Evolutionary conservation across 1,140 invertebrate genomes (phyloP).

Genomic region (Proctacanthus coquilletti): DNA sequence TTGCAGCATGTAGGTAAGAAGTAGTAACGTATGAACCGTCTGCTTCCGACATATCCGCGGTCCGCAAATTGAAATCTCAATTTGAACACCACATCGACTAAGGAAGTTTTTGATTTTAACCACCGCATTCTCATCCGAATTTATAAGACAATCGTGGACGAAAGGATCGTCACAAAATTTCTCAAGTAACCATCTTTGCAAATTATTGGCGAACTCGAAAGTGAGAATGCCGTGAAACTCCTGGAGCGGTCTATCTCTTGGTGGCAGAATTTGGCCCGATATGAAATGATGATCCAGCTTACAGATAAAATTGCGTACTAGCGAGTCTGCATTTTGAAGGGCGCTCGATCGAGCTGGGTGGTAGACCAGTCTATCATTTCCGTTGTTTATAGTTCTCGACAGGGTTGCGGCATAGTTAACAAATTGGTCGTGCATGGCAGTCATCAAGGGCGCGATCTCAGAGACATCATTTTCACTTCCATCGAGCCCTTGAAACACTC

Average conservation of each 20-base stretch:
- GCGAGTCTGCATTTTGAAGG: neutral
- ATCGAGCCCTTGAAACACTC: neutral
- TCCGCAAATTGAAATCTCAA: neutral
- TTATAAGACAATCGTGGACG: neutral
- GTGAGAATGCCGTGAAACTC: conserved; percentile 1
- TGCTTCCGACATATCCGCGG: neutral
- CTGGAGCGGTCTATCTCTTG: neutral
- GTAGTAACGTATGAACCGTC: neutral
- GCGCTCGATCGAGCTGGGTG: too few species aligned
- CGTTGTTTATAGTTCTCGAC: too few species aligned
- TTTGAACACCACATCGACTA: neutral
- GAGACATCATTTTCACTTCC: neutral
- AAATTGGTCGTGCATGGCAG: neutral
- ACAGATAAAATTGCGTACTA: neutral
- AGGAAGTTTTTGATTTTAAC: conserved; percentile 1
- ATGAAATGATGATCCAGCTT: neutral
- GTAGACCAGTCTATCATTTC: too few species aligned
- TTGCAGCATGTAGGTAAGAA: conserved; percentile 2
- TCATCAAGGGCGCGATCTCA: conserved; percentile 1
- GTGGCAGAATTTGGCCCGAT: neutral
- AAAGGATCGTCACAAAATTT: conserved; percentile 2
- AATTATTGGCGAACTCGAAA: neutral
- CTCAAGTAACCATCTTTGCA: neutral
- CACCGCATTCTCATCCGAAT: conserved; percentile 1
- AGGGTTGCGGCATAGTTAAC: neutral